Evolutionary conservation across 1,140 invertebrate genomes (phyloP), one percentile per base, ranked within the genome.

Genomic region (Drosophila quadrilineata): DNA sequence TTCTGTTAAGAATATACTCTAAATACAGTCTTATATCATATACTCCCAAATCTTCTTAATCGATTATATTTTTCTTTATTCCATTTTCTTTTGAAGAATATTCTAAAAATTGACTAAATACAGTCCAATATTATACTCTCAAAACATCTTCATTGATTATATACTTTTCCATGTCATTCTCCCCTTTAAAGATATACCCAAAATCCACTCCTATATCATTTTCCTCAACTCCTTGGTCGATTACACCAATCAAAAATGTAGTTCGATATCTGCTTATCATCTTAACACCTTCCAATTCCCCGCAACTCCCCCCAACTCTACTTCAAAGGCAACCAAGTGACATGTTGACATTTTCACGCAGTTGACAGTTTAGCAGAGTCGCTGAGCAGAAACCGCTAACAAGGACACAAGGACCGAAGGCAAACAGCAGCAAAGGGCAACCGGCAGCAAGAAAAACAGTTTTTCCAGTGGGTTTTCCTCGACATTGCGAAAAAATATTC

Each of bases 341-440:
- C 79, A 84, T 84, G 79, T 84, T 84, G 79, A 84, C 79, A 85
- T 71, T 75, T n/a, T 75, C 73, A 65, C 73, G 73, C 73, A 73
- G 71, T 85, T 85, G 80, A 79, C 79, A 85, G 80, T 86, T 85
- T 85, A 85, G 74, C 71, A 79, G 43, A 38, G 49, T 68, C 67
- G 69, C 70, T 36, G 29, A 36, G 31, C 48, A 64, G 50, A 79
- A 73, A 84, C 77, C 77, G 46, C 77, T 85, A 85, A 77, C 77
- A 85, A 85, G 77, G 66, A 63, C 43, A 58, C 68, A 84, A 59
- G 31, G n/a, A n/a, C n/a, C n/a, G n/a, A n/a, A n/a, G n/a, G n/a
- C n/a, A n/a, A n/a, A n/a, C n/a, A n/a, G n/a, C n/a, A n/a, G 63
- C 63, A 76, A 84, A 69, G 68, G 77, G 53, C 67, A 75, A 50